Conservation (phyloP, 2,888 invertebrate species). For the Anthophora plumipes region DNA sequence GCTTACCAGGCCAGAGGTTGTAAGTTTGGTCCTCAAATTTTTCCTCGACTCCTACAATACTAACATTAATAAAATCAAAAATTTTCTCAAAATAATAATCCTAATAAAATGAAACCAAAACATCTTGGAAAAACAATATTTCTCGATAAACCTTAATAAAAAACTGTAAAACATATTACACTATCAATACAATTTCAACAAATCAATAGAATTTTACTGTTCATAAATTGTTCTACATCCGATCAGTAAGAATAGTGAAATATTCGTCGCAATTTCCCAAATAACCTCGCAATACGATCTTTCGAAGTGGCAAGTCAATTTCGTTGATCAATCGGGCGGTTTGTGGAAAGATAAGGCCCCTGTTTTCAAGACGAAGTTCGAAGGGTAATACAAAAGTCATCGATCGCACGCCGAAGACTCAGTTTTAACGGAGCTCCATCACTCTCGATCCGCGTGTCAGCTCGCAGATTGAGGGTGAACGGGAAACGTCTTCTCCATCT, state of each 20-base stretch:
- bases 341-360: constrained; percentile 1
- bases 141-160: no score
- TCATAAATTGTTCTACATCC: neutral
- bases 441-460: constrained; percentile 35
- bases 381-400: constrained; percentile 37
- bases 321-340: constrained; percentile 11
- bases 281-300: neutral
- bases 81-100: no score
- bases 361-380: neutral
- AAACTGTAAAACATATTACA: no score
- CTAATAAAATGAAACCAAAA: no score
- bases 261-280: neutral
- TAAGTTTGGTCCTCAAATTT: no score
- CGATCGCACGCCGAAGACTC: constrained; percentile 30
- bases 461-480: constrained; percentile 39
- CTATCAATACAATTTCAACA: no score
- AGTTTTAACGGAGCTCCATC: constrained; percentile 32
- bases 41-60: no score
- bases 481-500: constrained; percentile 31
- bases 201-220: neutral
- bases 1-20: no score
- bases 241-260: neutral
- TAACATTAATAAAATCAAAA: no score
- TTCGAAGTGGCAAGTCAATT: neutral
- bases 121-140: no score